Evolutionary conservation across 2,113 vertebrate genomes (phyloP), one percentile per base, ranked within the genome.

Genomic region (Pollachius pollachius): DNA sequence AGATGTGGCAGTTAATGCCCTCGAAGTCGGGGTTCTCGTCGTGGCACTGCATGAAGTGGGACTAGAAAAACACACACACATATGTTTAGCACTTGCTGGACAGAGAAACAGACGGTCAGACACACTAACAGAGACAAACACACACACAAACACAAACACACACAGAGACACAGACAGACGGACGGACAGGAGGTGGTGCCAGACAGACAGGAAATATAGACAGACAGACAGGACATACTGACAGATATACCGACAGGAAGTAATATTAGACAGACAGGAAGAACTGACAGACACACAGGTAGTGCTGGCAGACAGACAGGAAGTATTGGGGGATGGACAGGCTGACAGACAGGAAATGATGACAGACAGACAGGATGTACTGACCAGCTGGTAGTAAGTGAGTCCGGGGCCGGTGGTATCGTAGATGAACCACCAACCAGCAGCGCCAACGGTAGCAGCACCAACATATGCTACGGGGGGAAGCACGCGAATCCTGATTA

Each of bases 31-130:
- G 76, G 3, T 95, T 94, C 1, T 95, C 90, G 3, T 93, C 93
- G 0, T 88, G 73, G 87, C 96, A 98, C 85, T 97, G 92, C 96
- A 98, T 96, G 91, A 96, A 97, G 87, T 98, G 96, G n/a, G 94
- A 95, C 95, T 97, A 87, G 2, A 74, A 2, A 62, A 23, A 62
- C n/a, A 21, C 59, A 60, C 18, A 60, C 58, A 60, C 58, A 60
- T 15, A 60, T 18, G 58, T 8, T 60, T 34, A 63, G 25, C 25
- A 30, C 23, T 30, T 18, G 30, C n/a, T 16, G 17, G 2, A 41
- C 17, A n/a, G 60, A 62, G 13, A 62, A 18, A 62, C 19, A 62
- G 21, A 62, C 60, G n/a, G 54, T 17, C 54, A 57, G 15, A 57
- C 15, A 57, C 15, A 57, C 54, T 13, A 57, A n/a, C 2, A n/a